Percentiles rank a stretch among this genome's conserved stretches.
phyloP scores from a whole-genome alignment of 2,797 vertebrate genomes.

The Sitta carolinensis region DNA sequence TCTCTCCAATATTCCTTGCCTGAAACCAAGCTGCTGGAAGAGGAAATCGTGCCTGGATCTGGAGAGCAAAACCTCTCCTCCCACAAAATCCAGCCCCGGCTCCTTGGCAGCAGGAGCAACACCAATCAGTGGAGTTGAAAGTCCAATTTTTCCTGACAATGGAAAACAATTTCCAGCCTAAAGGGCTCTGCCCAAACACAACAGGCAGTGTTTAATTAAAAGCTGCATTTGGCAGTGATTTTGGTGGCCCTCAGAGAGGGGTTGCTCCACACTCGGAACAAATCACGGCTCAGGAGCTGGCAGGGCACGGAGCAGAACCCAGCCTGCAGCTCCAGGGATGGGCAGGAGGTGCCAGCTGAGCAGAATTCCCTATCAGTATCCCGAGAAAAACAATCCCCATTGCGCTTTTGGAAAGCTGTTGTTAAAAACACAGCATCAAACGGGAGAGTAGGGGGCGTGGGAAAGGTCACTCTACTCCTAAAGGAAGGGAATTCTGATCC shows the following conservation, averaged over 20 bases:
- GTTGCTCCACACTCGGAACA: neutral
- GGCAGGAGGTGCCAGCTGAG: neutral
- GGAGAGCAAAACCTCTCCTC: neutral
- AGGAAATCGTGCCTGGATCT: neutral
- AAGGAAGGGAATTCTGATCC: neutral
- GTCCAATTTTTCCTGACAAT: neutral
- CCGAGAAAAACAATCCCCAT: rapidly evolving
- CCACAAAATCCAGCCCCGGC: neutral
- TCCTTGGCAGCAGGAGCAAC: neutral
- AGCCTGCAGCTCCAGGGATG: neutral
- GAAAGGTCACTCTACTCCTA: neutral
- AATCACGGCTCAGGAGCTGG: neutral
- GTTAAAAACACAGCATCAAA: neutral
- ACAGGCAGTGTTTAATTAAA: constrained; percentile 15
- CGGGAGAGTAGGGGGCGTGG: rapidly evolving
- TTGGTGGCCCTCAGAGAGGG: neutral
- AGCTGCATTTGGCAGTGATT: neutral
- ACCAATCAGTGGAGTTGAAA: neutral
- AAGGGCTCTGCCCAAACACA: neutral
- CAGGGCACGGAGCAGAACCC: neutral
- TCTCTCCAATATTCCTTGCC: neutral
- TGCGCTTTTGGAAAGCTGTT: neutral
- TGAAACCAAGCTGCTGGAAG: neutral
- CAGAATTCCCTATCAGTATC: neutral
- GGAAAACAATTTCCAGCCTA: neutral